phyloP scores from a whole-genome alignment of 2,797 vertebrate species.

The Gephyroberyx darwinii region DNA sequence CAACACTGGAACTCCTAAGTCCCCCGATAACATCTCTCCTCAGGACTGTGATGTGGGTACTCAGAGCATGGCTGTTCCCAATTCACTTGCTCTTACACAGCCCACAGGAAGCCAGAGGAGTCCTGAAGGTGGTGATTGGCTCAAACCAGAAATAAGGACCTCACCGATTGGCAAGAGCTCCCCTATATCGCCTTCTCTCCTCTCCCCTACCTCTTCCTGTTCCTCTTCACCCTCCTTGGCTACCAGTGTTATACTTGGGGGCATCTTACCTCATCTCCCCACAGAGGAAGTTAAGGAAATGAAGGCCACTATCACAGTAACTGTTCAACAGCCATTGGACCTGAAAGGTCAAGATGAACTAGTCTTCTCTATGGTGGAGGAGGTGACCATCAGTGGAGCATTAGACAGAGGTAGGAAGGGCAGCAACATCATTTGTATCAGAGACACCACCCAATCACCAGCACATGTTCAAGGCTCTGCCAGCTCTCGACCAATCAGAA shows the following conservation, averaged over 20 bases:
- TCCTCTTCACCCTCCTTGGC: conserved; percentile 72
- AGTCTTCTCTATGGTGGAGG: conserved; percentile 96
- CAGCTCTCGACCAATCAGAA: conserved; percentile 90
- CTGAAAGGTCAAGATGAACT: conserved; percentile 94
- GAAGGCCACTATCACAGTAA: conserved; percentile 92
- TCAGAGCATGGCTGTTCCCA: conserved; percentile 77
- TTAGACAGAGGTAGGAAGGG: conserved; percentile 84
- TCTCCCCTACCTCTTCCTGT: conserved; percentile 66
- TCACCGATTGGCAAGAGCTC: conserved; percentile 95
- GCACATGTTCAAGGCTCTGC: conserved; percentile 80
- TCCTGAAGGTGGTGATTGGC: conserved; percentile 61
- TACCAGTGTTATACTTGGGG: conserved; percentile 68
- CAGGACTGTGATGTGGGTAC: conserved; percentile 83
- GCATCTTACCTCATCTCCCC: conserved; percentile 62
- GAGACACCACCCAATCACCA: conserved; percentile 82
- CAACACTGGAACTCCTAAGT: conserved; percentile 32
- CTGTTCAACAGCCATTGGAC: conserved; percentile 94
- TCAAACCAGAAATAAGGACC: conserved; percentile 86
- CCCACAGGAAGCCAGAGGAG: conserved; percentile 46
- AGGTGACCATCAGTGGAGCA: conserved; percentile 91
- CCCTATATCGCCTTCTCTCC: conserved; percentile 81
- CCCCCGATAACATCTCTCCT: conserved; percentile 70
- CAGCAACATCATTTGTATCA: conserved; percentile 92
- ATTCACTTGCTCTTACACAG: conserved; percentile 59
- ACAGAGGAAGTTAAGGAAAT: conserved; percentile 84